These are phyloP conservation scores for Chlorocebus sabaeus DNA, from an alignment of 2,113 vertebrate species.

Conservation along the genomic window DNA sequence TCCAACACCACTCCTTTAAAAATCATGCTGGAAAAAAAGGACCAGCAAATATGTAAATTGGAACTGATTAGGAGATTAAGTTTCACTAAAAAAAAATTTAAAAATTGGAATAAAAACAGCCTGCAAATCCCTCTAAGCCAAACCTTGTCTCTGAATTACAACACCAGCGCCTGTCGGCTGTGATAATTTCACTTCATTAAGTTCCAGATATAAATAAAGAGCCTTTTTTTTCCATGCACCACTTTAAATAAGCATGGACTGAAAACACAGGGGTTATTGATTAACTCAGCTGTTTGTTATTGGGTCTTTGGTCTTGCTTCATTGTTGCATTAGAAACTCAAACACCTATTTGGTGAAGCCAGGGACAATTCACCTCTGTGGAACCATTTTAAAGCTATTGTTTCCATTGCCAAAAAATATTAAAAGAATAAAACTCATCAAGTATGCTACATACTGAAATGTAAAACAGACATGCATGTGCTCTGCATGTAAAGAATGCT, in stretches of 20 bases:
- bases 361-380: constrained; percentile 75
- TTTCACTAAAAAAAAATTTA: constrained; percentile 82
- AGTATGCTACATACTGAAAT: background rate
- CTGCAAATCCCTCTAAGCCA: constrained; percentile 85
- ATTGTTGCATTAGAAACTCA: constrained; percentile 68
- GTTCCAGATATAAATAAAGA: constrained; percentile 93
- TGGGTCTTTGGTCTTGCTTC: constrained; percentile 73
- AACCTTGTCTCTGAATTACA: constrained; percentile 86
- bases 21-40: constrained; percentile 84
- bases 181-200: constrained; percentile 99
- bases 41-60: constrained; percentile 92
- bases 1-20: constrained; percentile 82
- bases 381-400: constrained; percentile 57
- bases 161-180: constrained; percentile 90
- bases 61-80: constrained; percentile 92
- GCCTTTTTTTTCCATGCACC: constrained; percentile 85
- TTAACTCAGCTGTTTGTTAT: constrained; percentile 77
- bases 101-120: constrained; percentile 93
- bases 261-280: constrained; percentile 88
- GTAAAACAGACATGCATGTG: background rate
- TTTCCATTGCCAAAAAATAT: constrained; percentile 47
- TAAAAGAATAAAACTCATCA: constrained; percentile 38
- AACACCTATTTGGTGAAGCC: constrained; percentile 75
- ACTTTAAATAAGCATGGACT: constrained; percentile 88
- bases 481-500: background rate